These are phyloP conservation scores for Zygothrica quintamaculata DNA, from an alignment of 2,888 invertebrate genomes.

Conservation along the genomic window DNA sequence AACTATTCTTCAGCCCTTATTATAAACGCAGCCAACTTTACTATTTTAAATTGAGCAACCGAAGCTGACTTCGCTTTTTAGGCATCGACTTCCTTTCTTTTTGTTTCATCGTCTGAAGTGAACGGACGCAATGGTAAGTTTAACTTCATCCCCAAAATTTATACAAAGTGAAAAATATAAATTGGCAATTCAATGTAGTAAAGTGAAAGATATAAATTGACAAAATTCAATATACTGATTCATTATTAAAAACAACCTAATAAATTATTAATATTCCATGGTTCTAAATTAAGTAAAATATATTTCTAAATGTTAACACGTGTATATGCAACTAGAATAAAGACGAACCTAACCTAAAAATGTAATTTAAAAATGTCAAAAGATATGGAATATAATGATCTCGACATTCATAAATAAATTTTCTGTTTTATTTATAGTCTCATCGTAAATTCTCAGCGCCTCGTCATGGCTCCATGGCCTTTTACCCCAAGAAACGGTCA, in stretches of 20 bases:
- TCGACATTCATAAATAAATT: neutral
- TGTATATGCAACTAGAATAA: slow-evolving; percentile 3
- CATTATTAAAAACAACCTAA: too few relatives aligned
- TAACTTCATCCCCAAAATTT: neutral
- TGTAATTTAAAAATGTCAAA: neutral
- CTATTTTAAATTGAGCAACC: neutral
- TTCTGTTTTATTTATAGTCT: slow-evolving; percentile 88
- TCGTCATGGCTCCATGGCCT: slow-evolving; percentile 99
- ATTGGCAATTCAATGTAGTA: too few relatives aligned
- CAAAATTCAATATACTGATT: too few relatives aligned
- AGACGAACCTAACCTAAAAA: slow-evolving; percentile 44
- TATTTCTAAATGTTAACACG: slow-evolving; percentile 10
- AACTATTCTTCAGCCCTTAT: neutral
- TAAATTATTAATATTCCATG: neutral
- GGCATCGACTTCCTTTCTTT: slow-evolving; percentile 73
- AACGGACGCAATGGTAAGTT: slow-evolving; percentile 82
- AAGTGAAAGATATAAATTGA: neutral
- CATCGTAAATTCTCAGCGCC: slow-evolving; percentile 99
- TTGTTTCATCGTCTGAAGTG: slow-evolving; percentile 77
- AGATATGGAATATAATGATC: neutral
- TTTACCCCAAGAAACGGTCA: slow-evolving; percentile 99
- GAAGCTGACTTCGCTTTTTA: slow-evolving; percentile 59
- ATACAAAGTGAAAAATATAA: neutral
- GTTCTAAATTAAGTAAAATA: neutral
- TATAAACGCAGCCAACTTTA: slow-evolving; percentile 24